Base-by-base conservation (phyloP, 2,113 vertebrate genomes). In the Centropristis striata region DNA sequence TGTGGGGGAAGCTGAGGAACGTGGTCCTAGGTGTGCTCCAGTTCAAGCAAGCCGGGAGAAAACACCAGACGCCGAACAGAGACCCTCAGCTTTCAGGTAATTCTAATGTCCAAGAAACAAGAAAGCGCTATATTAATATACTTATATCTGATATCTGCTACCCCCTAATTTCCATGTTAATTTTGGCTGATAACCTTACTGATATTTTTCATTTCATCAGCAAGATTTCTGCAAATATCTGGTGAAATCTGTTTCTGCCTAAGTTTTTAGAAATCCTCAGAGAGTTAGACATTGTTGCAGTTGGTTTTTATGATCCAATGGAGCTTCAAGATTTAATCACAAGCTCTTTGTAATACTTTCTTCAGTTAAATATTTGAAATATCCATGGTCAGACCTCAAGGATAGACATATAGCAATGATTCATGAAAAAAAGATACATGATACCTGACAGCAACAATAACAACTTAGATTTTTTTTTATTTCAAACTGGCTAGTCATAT, bases 1-100 rank as follows among this genome's bases (percentile, higher is more conserved):
- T 99, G 20, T 99, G 98, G 98, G 97, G 96, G 83, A 99, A 99
- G 92, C 93, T 99, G 92, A 94, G 98, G 75, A 99, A 99, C 3
- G 97, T 99, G 72, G 75, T 99, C 53, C 93, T 97, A 11, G 98
- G 96, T 83, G 95, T 98, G 90, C 94, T 96, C 53, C 97, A 97
- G 69, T 99, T 99, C 91, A 98, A 97, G 90, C 97, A 95, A 92
- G 96, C 95, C n/a, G 92, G 97, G 84, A 97, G 94, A 88, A 99
- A 97, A 81, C 95, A 86, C 2, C 78, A 90, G 83, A 59, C 90
- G 84, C 60, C 84, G 71, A 91, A 93, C 50, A 91, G 92, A 49
- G 96, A 98, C 74, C 87, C 96, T 55, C 88, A 96, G 23, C 84
- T 94, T 71, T 96, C 97, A 92, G 98, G 98, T 99, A 95, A 88